Percentiles rank a stretch among this genome's conserved stretches.
phyloP scores from a whole-genome alignment of 2,888 invertebrate genomes.

The Scotopteryx bipunctaria region DNA sequence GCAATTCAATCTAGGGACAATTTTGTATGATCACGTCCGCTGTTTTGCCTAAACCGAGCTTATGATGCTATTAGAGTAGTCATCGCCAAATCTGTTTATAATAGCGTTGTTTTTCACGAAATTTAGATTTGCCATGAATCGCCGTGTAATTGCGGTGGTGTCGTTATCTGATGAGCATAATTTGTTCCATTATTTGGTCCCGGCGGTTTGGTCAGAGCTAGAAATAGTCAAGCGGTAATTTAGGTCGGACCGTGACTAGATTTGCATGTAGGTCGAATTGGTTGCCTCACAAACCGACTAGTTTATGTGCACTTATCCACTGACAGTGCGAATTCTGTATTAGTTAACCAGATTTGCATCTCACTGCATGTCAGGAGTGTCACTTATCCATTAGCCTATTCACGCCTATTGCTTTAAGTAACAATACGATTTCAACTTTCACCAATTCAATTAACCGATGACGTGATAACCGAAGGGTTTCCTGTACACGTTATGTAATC shows the following conservation, averaged over 20 bases:
- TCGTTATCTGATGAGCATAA: constrained; percentile 67
- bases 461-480: constrained; percentile 21
- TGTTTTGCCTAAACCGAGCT: constrained; percentile 51
- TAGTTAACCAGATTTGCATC: constrained; percentile 37
- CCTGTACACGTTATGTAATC: constrained; percentile 26
- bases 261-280: constrained; percentile 72
- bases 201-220: constrained; percentile 58
- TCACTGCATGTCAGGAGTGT: constrained; percentile 51
- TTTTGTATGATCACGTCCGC: constrained; percentile 52
- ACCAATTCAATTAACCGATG: constrained; percentile 22
- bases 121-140: constrained; percentile 60
- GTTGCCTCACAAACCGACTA: constrained; percentile 55
- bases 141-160: constrained; percentile 63
- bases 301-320: constrained; percentile 43
- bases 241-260: constrained; percentile 76
- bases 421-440: constrained; percentile 29
- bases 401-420: constrained; percentile 18
- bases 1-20: constrained; percentile 42
- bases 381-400: constrained; percentile 32
- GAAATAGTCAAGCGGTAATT: constrained; percentile 64
- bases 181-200: constrained; percentile 62
- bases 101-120: constrained; percentile 66
- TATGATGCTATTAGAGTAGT: constrained; percentile 56
- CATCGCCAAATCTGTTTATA: constrained; percentile 76
- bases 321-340: background rate